Conservation (phyloP, 2,113 vertebrate genomes). For the Empidonax traillii region DNA sequence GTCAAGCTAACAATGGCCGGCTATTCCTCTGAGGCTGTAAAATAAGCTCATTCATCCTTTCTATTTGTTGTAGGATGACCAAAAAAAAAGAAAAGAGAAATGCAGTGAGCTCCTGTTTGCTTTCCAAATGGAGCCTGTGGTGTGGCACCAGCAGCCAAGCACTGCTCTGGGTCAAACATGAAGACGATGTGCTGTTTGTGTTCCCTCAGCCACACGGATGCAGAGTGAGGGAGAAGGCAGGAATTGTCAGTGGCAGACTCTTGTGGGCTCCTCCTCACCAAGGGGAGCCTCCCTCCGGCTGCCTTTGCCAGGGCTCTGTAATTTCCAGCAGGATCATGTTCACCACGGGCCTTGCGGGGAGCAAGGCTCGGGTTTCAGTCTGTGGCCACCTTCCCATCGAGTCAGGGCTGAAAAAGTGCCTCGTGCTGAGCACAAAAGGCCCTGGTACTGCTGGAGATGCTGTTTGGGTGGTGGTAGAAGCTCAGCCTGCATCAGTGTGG, state of each 20-base stretch:
- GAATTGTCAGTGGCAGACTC: background rate
- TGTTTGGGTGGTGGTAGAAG: background rate
- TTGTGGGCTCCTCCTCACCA: background rate
- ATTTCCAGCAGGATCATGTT: background rate
- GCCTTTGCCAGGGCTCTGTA: background rate
- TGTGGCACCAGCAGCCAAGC: background rate
- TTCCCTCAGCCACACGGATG: background rate
- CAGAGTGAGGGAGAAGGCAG: background rate
- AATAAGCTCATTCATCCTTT: conserved; percentile 45
- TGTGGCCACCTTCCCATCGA: background rate
- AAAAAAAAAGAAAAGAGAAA: background rate
- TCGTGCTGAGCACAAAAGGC: rapidly evolving
- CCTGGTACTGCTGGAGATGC: background rate
- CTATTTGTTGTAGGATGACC: background rate
- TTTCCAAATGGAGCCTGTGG: background rate
- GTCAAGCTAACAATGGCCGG: conserved; percentile 2
- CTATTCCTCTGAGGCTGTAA: conserved; percentile 12
- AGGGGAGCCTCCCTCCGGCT: background rate
- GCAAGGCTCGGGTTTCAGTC: background rate
- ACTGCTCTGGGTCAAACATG: background rate
- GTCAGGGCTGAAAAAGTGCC: background rate
- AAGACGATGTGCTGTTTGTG: background rate
- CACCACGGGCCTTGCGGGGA: rapidly evolving
- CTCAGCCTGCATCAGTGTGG: background rate
- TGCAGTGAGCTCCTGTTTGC: background rate